Evolutionary conservation across 2,888 invertebrate genomes (phyloP), one percentile per base, ranked within the genome.

Genomic region (Pammene aurita): DNA sequence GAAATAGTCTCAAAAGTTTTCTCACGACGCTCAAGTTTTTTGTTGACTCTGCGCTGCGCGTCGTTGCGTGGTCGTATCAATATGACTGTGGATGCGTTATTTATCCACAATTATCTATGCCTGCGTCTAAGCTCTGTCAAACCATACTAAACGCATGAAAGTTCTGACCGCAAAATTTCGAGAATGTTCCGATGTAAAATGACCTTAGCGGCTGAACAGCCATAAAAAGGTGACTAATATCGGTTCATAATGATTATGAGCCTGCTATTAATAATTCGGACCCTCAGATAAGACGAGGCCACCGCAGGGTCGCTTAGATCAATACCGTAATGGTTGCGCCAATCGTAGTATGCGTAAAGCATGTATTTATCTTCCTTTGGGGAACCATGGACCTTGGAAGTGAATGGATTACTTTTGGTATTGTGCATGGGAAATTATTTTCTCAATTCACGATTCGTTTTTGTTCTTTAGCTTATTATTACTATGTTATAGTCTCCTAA

Each of bases 221-320:
- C n/a, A 62, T 62, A 63, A 54, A 52, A 44, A 63, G 14, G n/a
- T 44, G 5, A 63, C n/a, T 54, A 63, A 54, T 41, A 26, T 38
- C 46, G 14, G 55, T 7, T 38, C 46, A 42, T 61, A 67, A 66
- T 61, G 14, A 55, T 67, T 55, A 61, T 61, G 67, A 67, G 41
- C 67, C 55, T 61, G 55, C 61, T n/a, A 55, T 67, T 62, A 62
- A 62, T 58, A 63, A 52, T 65, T 64, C 44, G 38, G 58, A 50
- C 38, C 63, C 56, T 52, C 57, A 58, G 69, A 69, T 63, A 64
- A 68, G 57, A 67, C 64, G 58, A 69, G 69, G 69, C 46, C 69
- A 60, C 52, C 44, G 54, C 64, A 54, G 60, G 69, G 64, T 65
- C 58, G 54, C 64, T 65, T 50, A 44, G 52, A 69, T 69, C 64